phyloP scores from a whole-genome alignment of 35 echinoderm and acorn worm species.

The Heliocidaris erythrogramma region DNA sequence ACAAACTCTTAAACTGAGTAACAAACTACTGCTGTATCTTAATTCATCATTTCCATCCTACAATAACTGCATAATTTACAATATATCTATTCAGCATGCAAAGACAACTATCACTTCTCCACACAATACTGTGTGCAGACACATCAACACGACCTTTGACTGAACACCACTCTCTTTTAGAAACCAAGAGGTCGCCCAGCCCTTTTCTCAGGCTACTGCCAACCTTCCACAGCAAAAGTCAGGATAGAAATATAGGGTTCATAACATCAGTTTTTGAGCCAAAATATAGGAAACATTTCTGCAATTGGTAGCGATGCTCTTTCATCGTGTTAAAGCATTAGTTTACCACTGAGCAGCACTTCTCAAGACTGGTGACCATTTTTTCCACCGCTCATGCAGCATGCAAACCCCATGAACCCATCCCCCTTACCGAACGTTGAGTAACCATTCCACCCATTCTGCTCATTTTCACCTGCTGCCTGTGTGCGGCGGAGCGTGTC shows the following conservation, averaged over 20 bases:
- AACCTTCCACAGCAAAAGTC: no score
- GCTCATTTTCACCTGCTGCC: slow-evolving; percentile 22
- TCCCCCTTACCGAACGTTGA: slow-evolving; percentile 13
- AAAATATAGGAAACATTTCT: no score
- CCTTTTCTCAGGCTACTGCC: background rate
- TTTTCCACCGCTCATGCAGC: slow-evolving; percentile 7
- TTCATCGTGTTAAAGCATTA: background rate
- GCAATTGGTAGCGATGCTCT: background rate
- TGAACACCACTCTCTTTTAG: background rate
- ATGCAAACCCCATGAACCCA: background rate
- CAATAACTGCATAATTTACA: no score
- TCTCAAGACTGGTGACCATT: slow-evolving; percentile 20
- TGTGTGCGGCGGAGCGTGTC: slow-evolving; percentile 43
- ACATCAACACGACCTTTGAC: no score
- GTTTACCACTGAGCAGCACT: background rate
- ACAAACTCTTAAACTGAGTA: no score
- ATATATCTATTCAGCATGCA: no score
- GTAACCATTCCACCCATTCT: slow-evolving; percentile 46
- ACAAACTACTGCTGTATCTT: no score
- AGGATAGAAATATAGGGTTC: no score
- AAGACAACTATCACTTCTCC: no score
- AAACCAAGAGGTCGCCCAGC: background rate
- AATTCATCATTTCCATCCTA: no score
- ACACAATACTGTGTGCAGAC: no score
- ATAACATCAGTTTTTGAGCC: no score